These are phyloP conservation scores for Cordilura impudica DNA, from an alignment of 2,888 invertebrate genomes.

Conservation along the genomic window DNA sequence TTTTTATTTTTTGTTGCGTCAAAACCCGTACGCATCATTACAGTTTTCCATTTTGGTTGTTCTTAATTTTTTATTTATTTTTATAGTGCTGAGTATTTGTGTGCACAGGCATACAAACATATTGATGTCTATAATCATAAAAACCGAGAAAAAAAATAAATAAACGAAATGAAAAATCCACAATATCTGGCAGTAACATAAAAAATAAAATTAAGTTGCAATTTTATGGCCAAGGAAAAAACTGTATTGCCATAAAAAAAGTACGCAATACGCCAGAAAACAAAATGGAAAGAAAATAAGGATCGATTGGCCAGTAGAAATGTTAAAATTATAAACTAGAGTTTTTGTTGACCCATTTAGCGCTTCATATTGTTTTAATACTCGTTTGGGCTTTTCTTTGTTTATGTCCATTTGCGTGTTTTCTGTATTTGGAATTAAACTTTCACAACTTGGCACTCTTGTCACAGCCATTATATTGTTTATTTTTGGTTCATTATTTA, in stretches of 20 bases:
- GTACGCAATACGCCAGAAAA: neutral
- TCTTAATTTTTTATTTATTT: neutral
- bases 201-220: slow-evolving; percentile 47
- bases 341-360: slow-evolving; percentile 20
- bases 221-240: slow-evolving; percentile 48
- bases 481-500: slow-evolving; percentile 19
- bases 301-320: neutral
- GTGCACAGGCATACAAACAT: neutral
- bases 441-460: slow-evolving; percentile 38
- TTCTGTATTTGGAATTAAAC: neutral
- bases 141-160: slow-evolving; percentile 4
- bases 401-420: neutral
- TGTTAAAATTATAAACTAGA: neutral
- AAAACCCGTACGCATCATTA: neutral
- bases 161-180: neutral
- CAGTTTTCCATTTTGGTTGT: neutral
- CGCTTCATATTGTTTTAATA: neutral
- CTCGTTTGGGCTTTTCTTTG: neutral
- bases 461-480: slow-evolving; percentile 13
- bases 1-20: neutral
- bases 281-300: neutral
- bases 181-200: slow-evolving; percentile 53
- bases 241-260: slow-evolving; percentile 1
- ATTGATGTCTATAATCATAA: slow-evolving; percentile 51
- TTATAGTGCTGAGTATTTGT: neutral